Conservation (phyloP, 2,888 invertebrate genomes). For the Hartigia nigra region DNA sequence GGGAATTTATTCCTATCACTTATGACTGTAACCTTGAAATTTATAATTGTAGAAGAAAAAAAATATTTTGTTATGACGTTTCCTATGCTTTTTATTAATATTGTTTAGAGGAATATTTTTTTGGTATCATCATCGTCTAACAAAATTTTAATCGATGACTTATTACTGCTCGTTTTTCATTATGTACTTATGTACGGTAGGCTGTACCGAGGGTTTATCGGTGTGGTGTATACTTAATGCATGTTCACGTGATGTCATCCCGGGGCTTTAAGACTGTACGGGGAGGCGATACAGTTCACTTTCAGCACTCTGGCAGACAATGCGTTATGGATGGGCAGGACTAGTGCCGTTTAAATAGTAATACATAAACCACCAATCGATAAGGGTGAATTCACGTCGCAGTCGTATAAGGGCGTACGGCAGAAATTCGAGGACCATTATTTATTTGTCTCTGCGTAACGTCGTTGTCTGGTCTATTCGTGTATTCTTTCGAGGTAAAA, state of each 20-base stretch:
- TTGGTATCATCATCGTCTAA: too few species aligned
- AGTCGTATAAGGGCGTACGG: neutral
- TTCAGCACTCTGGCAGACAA: neutral
- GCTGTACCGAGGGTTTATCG: neutral
- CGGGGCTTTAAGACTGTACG: neutral
- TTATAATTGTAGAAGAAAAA: neutral
- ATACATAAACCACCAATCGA: slow-evolving; percentile 7
- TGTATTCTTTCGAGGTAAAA: neutral
- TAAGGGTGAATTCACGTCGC: neutral
- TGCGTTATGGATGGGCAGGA: neutral
- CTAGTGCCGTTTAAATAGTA: slow-evolving; percentile 6
- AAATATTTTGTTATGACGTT: neutral
- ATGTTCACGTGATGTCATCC: neutral
- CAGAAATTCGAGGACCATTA: neutral
- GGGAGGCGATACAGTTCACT: neutral
- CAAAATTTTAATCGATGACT: too few species aligned
- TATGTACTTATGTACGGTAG: neutral
- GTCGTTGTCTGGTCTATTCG: too few species aligned
- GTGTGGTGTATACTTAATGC: neutral
- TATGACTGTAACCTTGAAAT: neutral
- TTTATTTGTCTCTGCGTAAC: neutral
- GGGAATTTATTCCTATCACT: neutral
- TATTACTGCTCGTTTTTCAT: neutral
- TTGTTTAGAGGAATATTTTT: neutral
- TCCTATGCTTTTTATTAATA: neutral